Conservation (phyloP, 2,888 invertebrate species). For the Drosophila yooni region DNA sequence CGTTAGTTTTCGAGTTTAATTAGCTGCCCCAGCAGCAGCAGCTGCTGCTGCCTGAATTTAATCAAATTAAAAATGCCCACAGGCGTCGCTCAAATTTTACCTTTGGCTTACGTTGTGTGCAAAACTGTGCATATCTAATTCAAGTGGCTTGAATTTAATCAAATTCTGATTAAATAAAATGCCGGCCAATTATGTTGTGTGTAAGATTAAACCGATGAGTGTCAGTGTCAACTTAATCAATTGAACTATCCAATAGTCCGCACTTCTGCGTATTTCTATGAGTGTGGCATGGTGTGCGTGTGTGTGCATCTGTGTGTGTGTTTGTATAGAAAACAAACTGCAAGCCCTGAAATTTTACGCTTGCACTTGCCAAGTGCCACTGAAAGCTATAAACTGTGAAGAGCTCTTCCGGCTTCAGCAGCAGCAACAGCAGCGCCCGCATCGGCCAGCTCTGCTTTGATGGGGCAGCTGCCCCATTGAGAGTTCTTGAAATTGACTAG, state of each 20-base stretch:
- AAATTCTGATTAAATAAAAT: conserved; percentile 54
- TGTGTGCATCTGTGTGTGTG: conserved; percentile 6
- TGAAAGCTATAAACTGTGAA: conserved; percentile 78
- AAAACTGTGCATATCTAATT: conserved; percentile 34
- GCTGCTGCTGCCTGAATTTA: conserved; percentile 63
- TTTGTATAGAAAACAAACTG: conserved; percentile 72
- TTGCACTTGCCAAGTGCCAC: conserved; percentile 77
- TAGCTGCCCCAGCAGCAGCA: conserved; percentile 40
- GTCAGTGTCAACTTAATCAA: conserved; percentile 58
- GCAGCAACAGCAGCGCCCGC: conserved; percentile 22
- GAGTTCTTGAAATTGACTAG: conserved; percentile 75
- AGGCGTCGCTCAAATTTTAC: conserved; percentile 10
- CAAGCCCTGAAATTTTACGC: conserved; percentile 74
- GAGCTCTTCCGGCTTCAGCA: conserved; percentile 65
- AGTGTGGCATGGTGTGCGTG: neutral
- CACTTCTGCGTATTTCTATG: neutral
- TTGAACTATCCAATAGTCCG: conserved; percentile 23
- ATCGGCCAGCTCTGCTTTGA: conserved; percentile 7
- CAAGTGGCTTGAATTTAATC: conserved; percentile 52
- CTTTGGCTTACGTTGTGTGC: neutral
- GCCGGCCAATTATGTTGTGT: conserved; percentile 39
- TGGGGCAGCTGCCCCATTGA: conserved; percentile 74
- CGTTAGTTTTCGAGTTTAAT: conserved; percentile 74
- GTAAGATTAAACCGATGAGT: conserved; percentile 13
- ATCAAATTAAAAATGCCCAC: conserved; percentile 73